Evolutionary conservation across 2,888 invertebrate genomes (phyloP), one percentile per base, ranked within the genome.

Genomic region (Bibio marci): DNA sequence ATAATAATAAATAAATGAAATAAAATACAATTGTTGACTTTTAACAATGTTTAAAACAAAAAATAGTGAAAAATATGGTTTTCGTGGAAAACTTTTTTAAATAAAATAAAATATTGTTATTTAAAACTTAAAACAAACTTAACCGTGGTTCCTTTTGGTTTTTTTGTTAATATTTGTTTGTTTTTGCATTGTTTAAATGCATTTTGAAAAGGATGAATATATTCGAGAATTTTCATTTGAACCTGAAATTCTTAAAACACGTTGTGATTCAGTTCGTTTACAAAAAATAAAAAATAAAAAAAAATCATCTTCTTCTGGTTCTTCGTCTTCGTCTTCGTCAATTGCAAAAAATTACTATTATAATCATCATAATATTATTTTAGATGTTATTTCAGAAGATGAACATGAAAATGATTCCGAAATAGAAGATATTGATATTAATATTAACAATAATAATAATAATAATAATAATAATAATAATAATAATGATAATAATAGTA

Each of bases 191-290:
- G n/a, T n/a, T n/a, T 32, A 15, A 15, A 39, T 39, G 31, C 14
- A 32, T 12, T 33, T 31, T 50, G 41, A 47, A 14, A 52, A 54
- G 43, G 57, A 61, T 50, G 56, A 58, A 51, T 59, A 50, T 44
- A 53, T 57, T 44, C 57, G 59, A 43, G 60, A 59, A 49, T 61
- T 56, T 48, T 51, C 57, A 32, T 59, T 59, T 46, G 59, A 59
- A 45, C 59, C 59, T 47, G 59, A 59, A 47, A 47, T 59, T 42
- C 47, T 59, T 43, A 50, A 54, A 45, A 54, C 52, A 47, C 54
- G 54, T 6, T 53, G 55, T 47, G 61, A 59, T 38, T 59, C 48
- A 14, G 15, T 42, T 15, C 26, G 27, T 15, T 31, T 43, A 22
- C 40, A 35, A 18, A 27, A 39, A 28, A 35, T n/a, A 7, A 35